Conservation (phyloP, 2,113 vertebrate species). For the Chaetops frenatus region DNA sequence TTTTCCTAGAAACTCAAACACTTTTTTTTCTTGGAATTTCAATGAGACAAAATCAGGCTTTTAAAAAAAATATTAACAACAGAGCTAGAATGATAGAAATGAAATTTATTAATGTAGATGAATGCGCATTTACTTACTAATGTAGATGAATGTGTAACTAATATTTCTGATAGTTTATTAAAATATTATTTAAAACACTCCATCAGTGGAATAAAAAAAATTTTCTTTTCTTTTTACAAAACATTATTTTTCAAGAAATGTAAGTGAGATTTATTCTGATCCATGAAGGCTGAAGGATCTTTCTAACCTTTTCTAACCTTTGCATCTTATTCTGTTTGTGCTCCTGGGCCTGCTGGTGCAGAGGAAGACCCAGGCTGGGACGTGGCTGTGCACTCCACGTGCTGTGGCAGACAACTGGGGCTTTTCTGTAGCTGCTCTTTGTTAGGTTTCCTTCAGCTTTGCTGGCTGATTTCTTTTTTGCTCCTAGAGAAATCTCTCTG, state of each 20-base stretch:
- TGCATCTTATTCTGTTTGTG: neutral
- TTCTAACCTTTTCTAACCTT: neutral
- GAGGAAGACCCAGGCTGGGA: neutral
- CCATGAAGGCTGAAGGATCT: neutral
- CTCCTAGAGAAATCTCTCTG: neutral
- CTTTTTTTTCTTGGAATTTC: neutral
- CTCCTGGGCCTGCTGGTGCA: fast-evolving
- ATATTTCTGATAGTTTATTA: neutral
- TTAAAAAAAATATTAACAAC: neutral
- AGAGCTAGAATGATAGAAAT: neutral
- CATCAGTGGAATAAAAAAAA: neutral
- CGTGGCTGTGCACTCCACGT: fast-evolving
- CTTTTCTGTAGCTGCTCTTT: neutral
- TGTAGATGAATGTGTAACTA: neutral
- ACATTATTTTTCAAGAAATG: neutral
- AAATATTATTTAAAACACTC: neutral
- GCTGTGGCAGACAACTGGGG: neutral
- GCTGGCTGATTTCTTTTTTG: neutral
- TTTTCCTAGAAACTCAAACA: neutral
- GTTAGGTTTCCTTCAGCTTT: neutral
- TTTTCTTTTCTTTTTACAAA: neutral
- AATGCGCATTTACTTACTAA: neutral
- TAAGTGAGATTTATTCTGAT: neutral
- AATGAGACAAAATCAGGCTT: neutral
- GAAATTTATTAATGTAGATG: neutral